Evolutionary conservation across 2,888 invertebrate species (phyloP).

Genomic region (Marasmarcha lunaedactyla): DNA sequence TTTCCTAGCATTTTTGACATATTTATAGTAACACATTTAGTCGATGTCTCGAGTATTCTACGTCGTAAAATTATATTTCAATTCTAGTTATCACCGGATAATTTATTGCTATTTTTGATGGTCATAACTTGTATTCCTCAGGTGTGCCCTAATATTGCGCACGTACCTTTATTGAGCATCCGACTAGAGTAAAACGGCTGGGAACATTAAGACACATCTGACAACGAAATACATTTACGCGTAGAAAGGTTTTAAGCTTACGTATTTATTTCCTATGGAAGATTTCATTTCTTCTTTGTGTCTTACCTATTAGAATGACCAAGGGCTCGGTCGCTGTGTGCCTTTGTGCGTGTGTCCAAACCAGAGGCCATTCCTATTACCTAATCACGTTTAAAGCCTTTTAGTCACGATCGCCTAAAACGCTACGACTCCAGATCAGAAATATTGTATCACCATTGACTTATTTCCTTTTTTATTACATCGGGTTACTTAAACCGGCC

Average conservation of each 20-base stretch:
- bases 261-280: constrained; percentile 64
- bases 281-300: constrained; percentile 57
- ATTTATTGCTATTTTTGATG: not conserved
- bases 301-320: constrained; percentile 54
- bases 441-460: constrained; percentile 29
- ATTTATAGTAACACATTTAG: constrained; percentile 57
- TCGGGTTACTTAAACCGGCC: too few relatives aligned
- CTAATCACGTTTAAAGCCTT: constrained; percentile 25
- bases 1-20: constrained; percentile 38
- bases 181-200: constrained; percentile 28
- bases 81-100: constrained; percentile 17
- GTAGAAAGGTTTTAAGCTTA: constrained; percentile 46
- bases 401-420: constrained; percentile 21
- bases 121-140: constrained; percentile 2
- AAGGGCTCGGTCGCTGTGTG: constrained; percentile 37
- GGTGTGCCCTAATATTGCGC: constrained; percentile 29
- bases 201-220: constrained; percentile 20
- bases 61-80: constrained; percentile 41
- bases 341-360: constrained; percentile 52
- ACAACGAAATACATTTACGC: constrained; percentile 42
- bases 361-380: constrained; percentile 37
- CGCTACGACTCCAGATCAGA: constrained; percentile 26
- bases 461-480: constrained; percentile 20
- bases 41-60: constrained; percentile 59
- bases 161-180: constrained; percentile 49